Evolutionary conservation across 2,888 invertebrate species (phyloP).

Genomic region (Panorpa germanica): DNA sequence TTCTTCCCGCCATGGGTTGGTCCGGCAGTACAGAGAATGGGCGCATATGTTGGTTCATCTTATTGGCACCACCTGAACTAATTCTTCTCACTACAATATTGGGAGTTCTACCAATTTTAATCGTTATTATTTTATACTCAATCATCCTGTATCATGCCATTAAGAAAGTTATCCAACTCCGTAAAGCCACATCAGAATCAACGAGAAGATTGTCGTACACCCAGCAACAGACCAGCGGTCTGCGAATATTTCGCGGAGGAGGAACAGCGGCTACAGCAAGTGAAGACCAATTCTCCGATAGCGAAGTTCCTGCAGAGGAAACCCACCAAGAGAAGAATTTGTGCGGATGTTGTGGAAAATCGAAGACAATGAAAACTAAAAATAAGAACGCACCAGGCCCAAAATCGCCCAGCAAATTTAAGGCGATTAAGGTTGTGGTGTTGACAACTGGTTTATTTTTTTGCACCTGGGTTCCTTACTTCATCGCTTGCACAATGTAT

Average conservation of each 20-base stretch:
- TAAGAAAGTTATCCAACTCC: constrained; percentile 29
- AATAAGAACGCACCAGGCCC: constrained; percentile 9
- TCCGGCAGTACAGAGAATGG: constrained; percentile 29
- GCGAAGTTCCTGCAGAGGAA: constrained; percentile 2
- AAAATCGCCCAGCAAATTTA: constrained; percentile 31
- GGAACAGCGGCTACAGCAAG: constrained; percentile 6
- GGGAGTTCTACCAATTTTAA: constrained; percentile 30
- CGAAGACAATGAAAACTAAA: constrained; percentile 10
- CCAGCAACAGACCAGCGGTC: constrained; percentile 19
- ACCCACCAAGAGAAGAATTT: constrained; percentile 5
- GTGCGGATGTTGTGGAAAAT: constrained; percentile 9
- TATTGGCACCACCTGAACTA: constrained; percentile 31
- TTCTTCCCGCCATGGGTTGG: constrained; percentile 39
- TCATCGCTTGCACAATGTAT: constrained; percentile 32
- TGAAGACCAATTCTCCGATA: neutral
- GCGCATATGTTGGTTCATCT: constrained; percentile 35
- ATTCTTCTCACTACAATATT: constrained; percentile 32
- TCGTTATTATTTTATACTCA: constrained; percentile 30
- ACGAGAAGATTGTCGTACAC: no score
- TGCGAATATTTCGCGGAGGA: constrained; percentile 17
- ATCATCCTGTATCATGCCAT: constrained; percentile 37
- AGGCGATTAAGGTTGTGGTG: constrained; percentile 39
- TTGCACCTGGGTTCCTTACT: constrained; percentile 41
- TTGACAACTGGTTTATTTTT: constrained; percentile 39
- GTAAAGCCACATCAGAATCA: constrained; percentile 20